A percentile compares a stretch with the other conserved stretches of the same genome.
Conservation (phyloP, 2,797 vertebrate species). For the Parauchenoglanis punctatus region DNA sequence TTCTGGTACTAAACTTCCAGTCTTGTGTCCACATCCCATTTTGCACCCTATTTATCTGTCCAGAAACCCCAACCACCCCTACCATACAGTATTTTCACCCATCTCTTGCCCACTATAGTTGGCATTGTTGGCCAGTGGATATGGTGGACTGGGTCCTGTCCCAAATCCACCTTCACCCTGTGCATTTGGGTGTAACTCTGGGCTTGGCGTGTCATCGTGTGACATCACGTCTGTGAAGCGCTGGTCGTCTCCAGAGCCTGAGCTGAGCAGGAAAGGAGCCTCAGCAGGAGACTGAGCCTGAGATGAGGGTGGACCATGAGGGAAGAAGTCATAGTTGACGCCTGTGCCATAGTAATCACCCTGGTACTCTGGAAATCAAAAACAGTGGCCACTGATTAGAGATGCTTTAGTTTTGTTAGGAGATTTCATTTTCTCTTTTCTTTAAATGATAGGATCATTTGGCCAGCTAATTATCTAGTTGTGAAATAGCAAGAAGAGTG, state of each 20-base stretch:
- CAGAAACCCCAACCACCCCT: slow-evolving; percentile 61
- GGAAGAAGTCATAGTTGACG: slow-evolving; percentile 87
- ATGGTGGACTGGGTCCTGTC: slow-evolving; percentile 93
- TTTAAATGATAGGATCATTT: not conserved
- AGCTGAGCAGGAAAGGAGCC: slow-evolving; percentile 87
- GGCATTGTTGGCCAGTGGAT: slow-evolving; percentile 90
- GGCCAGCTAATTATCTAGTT: not conserved
- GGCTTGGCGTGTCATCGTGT: slow-evolving; percentile 93
- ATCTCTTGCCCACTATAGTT: slow-evolving; percentile 94
- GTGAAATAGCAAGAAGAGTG: not conserved
- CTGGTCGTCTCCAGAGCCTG: slow-evolving; percentile 93
- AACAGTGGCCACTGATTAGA: not conserved
- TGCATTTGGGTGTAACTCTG: slow-evolving; percentile 90
- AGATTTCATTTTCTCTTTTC: not conserved
- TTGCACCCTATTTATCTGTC: slow-evolving; percentile 51
- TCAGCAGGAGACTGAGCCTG: slow-evolving; percentile 92
- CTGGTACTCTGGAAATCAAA: slow-evolving; percentile 79
- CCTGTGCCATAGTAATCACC: slow-evolving; percentile 86
- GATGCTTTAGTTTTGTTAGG: not conserved
- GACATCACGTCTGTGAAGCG: slow-evolving; percentile 99
- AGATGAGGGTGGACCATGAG: slow-evolving; percentile 84
- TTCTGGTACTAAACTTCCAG: slow-evolving; percentile 22
- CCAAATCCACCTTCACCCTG: slow-evolving; percentile 87
- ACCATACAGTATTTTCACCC: slow-evolving; percentile 92
- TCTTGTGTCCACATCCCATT: slow-evolving; percentile 51